Evolutionary conservation across 1,140 invertebrate species (phyloP), one percentile per base, ranked within the genome.

Genomic region (Cecropterus lyciades): DNA sequence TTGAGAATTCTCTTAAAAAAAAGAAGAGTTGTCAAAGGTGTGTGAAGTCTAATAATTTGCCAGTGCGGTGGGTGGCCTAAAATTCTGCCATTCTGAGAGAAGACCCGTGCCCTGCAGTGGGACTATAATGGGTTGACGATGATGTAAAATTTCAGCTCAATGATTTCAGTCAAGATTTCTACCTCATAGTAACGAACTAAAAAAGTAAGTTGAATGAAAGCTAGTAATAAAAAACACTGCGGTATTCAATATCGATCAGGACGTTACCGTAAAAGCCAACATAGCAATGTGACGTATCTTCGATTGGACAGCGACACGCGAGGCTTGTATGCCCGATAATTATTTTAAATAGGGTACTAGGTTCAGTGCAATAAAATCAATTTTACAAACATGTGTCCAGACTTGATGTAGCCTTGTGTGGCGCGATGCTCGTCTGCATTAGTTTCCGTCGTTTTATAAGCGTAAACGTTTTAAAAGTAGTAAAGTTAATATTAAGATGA

Each of bases 281-380:
- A 15, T 1, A 24, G 49, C 27, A 33, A 30, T n/a, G n/a, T 52
- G 49, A 56, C 53, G 15, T 20, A 43, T 56, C 53, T 56, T 45
- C 52, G 30, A 40, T 52, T 30, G 11, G 14, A 33, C 13, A n/a
- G 17, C 40, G 53, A 42, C 53, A 56, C 53, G 53, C 53, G 40
- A 56, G 20, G 17, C 15, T 17, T 20, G n/a, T n/a, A n/a, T 24
- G 53, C 6, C 37, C 53, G 1, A 37, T 57, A 57, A 57, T 57
- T 57, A 57, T 57, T 57, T 57, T 45, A 57, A 57, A 27, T 57
- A 57, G 55, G 55, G 40, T 45, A 57, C 16, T 45, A 27, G 55
- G 40, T 45, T 57, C 17, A 14, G 0, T 57, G 55, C 55, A 43
- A 45, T 43, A 15, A 27, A 57, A 57, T 57, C 55, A 57, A 57